Evolutionary conservation across 2,797 vertebrate species (phyloP).

Genomic region (Coranthus polyacanthus): DNA sequence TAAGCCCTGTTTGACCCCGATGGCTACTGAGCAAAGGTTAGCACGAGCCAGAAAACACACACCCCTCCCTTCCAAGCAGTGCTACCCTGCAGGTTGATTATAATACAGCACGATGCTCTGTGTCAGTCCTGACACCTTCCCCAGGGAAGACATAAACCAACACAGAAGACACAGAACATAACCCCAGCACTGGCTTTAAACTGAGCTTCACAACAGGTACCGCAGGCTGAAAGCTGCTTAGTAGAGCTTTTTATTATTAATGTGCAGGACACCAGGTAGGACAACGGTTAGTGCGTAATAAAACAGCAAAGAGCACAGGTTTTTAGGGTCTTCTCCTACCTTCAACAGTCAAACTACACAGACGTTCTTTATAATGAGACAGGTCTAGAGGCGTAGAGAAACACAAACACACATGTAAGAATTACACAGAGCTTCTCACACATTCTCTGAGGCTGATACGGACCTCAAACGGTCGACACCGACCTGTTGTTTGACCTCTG

Average conservation of each 20-base stretch:
- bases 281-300: not conserved
- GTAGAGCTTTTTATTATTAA: not conserved
- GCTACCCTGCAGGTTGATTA: not conserved
- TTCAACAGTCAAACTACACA: not conserved
- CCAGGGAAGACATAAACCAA: not conserved
- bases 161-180: not conserved
- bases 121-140: not conserved
- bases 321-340: constrained; percentile 7
- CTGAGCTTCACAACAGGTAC: not conserved
- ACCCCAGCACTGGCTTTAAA: not conserved
- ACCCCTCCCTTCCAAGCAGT: constrained; percentile 3
- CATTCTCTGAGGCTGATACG: not conserved
- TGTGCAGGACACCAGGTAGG: not conserved
- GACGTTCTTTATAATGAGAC: constrained; percentile 29
- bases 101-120: not conserved
- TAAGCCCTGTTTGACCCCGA: constrained; percentile 8
- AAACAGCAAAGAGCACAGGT: not conserved
- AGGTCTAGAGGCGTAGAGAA: constrained; percentile 35
- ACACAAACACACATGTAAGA: constrained; percentile 21
- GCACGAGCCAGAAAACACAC: constrained; percentile 13
- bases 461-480: not conserved
- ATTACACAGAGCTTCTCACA: constrained; percentile 9
- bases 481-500: constrained; percentile 27
- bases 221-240: not conserved
- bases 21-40: constrained; percentile 57